Percentiles rank a stretch among this genome's conserved stretches.
Conservation (phyloP, 1,140 invertebrate genomes). For the Diuraphis noxia region DNA sequence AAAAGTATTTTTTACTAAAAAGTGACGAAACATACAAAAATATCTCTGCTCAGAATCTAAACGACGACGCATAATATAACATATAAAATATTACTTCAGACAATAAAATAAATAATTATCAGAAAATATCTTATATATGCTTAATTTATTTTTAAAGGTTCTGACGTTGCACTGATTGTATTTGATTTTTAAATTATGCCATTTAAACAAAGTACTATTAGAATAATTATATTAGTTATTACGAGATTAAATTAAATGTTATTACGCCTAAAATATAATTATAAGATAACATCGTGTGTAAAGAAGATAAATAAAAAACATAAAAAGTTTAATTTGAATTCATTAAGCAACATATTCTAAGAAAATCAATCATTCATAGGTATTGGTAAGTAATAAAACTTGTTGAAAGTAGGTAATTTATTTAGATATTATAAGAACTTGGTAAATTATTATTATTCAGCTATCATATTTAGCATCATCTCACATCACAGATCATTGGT, state of each 20-base stretch:
- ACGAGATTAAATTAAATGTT: background rate
- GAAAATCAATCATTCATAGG: background rate
- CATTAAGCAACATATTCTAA: background rate
- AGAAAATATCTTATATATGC: background rate
- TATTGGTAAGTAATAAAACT: background rate
- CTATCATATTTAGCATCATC: too few relatives aligned
- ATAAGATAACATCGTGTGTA: background rate
- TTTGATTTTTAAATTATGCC: background rate
- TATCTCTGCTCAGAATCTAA: background rate
- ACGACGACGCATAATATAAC: background rate
- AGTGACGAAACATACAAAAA: background rate
- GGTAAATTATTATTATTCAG: background rate
- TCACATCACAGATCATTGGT: background rate
- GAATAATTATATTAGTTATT: constrained; percentile 12
- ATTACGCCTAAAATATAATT: background rate
- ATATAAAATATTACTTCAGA: background rate
- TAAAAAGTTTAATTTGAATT: background rate
- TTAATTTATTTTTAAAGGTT: constrained; percentile 12
- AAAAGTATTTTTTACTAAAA: background rate
- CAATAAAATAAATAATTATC: background rate
- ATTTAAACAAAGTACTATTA: background rate
- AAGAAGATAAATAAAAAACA: background rate
- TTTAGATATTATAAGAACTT: background rate
- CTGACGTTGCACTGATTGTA: background rate
- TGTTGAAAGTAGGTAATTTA: background rate